Base-by-base conservation (phyloP, 2,113 vertebrate genomes). In the Urocolius indicus region DNA sequence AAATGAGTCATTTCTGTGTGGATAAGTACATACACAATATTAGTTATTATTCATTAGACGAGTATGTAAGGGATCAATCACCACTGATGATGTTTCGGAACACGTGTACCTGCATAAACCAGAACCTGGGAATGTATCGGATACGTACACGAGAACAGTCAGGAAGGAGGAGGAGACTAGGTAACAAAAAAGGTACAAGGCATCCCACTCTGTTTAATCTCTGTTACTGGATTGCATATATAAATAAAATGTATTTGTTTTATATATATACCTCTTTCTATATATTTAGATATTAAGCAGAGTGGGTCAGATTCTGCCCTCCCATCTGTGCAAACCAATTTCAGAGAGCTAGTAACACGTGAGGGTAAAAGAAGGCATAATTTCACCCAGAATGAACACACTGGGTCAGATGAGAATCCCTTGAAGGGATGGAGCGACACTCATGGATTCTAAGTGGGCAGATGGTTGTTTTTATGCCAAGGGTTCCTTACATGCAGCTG, bases 21-120 rank as follows among this genome's bases (percentile, higher is more conserved):
- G 95, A 81, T 91, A 94, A 94, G 95, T 96, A 97, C 95, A 96
- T 38, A 98, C 89, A 97, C 94, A 76, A 92, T 88, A 95, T 95
- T 95, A 95, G 95, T 95, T 95, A 91, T 94, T 92, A 91, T 93
- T 89, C 93, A 85, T 45, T 78, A 87, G 93, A 93, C 61, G 4
- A 96, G 76, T 79, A 96, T 73, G 84, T 34, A 97, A 41, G 38
- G 38, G 96, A 97, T 92, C 90, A 95, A 95, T 87, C 88, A 94
- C 93, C 81, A 26, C 76, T 86, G 87, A 69, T 81, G 92, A 94
- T 43, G 67, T 86, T 83, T 95, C 86, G 41, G 69, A 67, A 94
- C 93, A 95, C 93, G 18, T 93, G 95, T 71, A 84, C 81, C 83
- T 81, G 93, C 89, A 84, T 93, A 87, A 94, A 88, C 76, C 89